These are phyloP conservation scores for Carassius auratus DNA, from an alignment of 2,113 vertebrate species.

Conservation along the genomic window DNA sequence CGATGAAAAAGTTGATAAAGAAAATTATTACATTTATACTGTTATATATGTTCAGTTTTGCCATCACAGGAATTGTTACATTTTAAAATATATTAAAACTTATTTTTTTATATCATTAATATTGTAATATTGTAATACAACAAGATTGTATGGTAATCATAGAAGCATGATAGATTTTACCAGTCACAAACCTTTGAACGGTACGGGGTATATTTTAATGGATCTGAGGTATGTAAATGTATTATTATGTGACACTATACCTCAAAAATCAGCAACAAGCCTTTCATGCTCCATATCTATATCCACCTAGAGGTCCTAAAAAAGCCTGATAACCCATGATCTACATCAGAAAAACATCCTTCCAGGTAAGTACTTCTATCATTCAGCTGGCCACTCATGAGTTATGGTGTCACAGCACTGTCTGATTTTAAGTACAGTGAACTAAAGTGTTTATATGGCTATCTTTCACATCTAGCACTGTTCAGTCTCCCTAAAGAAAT, in stretches of 20 bases:
- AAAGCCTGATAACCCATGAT: not conserved
- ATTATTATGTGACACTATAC: not conserved
- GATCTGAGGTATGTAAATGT: not conserved
- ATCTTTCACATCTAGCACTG: slow-evolving; percentile 2
- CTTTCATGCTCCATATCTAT: not conserved
- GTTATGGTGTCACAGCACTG: not conserved
- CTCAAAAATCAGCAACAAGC: not conserved
- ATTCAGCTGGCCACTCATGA: not conserved
- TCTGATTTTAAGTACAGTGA: not conserved
- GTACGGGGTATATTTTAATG: not conserved
- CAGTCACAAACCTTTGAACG: no score
- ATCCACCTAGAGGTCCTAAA: not conserved
- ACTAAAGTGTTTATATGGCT: not conserved
- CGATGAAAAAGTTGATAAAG: no score
- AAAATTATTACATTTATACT: no score
- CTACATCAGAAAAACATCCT: not conserved
- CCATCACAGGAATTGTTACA: no score
- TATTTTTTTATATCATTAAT: no score
- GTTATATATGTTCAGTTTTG: no score
- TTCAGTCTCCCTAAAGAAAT: not conserved
- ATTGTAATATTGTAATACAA: no score
- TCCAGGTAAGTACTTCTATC: not conserved
- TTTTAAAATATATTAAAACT: no score
- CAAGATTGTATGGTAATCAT: no score
- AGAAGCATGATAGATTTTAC: no score